A percentile compares a stretch with the other conserved stretches of the same genome.
phyloP scores from a whole-genome alignment of 2,113 vertebrate species.

The Bucco capensis region DNA sequence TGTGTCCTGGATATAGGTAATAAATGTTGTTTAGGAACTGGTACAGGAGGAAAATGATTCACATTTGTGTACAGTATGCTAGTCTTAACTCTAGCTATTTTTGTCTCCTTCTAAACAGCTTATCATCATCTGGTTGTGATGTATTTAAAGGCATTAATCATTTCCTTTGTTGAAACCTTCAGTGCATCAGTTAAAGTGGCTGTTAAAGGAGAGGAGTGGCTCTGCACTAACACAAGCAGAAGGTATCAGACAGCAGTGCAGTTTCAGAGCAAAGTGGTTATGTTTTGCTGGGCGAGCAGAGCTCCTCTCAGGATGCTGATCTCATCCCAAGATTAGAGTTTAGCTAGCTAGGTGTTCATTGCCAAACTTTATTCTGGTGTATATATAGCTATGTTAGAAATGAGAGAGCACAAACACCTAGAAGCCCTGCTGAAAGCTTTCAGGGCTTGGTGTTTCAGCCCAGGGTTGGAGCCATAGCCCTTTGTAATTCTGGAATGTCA shows the following conservation, averaged over 20 bases:
- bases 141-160: neutral
- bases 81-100: neutral
- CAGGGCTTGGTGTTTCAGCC: neutral
- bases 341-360: neutral
- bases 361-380: neutral
- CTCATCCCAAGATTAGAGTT: neutral
- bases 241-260: neutral
- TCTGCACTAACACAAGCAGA: neutral
- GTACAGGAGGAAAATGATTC: neutral
- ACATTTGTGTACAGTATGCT: neutral
- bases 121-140: neutral
- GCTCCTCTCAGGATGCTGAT: neutral
- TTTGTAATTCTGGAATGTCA: neutral
- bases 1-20: neutral
- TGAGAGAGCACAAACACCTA: neutral
- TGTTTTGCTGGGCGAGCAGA: neutral
- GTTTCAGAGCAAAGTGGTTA: neutral
- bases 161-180: neutral
- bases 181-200: neutral
- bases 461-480: neutral
- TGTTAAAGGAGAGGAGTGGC: neutral
- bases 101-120: neutral
- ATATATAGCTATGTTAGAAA: neutral
- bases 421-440: neutral
- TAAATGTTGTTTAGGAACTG: neutral